phyloP scores from a whole-genome alignment of 1,140 invertebrate genomes.

The Panagrolaimus sp. region DNA sequence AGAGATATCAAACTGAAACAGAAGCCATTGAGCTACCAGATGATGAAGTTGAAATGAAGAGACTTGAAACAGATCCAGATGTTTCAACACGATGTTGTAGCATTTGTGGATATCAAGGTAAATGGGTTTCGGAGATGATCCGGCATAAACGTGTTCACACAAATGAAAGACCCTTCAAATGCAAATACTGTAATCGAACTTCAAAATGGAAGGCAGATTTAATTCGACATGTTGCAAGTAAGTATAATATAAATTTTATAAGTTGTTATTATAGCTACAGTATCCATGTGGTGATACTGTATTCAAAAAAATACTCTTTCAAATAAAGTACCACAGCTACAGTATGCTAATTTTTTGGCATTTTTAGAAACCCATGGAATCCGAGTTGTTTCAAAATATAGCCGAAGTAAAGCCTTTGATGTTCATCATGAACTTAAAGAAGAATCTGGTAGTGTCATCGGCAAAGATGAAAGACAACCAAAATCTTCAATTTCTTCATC shows the following conservation, averaged over 20 bases:
- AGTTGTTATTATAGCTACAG: background rate
- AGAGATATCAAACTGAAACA: slow-evolving; percentile 52
- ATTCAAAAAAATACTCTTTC: background rate
- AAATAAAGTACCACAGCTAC: background rate
- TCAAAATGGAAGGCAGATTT: slow-evolving; percentile 59
- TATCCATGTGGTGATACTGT: background rate
- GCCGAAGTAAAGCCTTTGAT: slow-evolving; percentile 54
- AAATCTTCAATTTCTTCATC: slow-evolving; percentile 25
- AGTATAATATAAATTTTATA: slow-evolving; percentile 23
- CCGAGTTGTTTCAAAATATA: slow-evolving; percentile 59
- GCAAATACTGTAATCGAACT: slow-evolving; percentile 56
- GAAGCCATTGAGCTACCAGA: slow-evolving; percentile 59
- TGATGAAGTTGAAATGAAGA: slow-evolving; percentile 57
- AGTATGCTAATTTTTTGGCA: background rate
- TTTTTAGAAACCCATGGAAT: slow-evolving; percentile 58
- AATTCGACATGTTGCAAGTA: slow-evolving; percentile 58
- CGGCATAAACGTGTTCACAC: slow-evolving; percentile 58
- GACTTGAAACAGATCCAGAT: slow-evolving; percentile 57
- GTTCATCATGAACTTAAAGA: slow-evolving; percentile 21
- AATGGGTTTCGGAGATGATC: slow-evolving; percentile 60
- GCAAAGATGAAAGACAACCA: background rate
- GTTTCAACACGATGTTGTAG: slow-evolving; percentile 57
- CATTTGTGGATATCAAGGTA: slow-evolving; percentile 59
- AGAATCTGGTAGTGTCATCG: background rate
- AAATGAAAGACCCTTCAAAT: slow-evolving; percentile 58